Conservation (phyloP, 2,113 vertebrate genomes). For the Pteruthius melanotis region DNA sequence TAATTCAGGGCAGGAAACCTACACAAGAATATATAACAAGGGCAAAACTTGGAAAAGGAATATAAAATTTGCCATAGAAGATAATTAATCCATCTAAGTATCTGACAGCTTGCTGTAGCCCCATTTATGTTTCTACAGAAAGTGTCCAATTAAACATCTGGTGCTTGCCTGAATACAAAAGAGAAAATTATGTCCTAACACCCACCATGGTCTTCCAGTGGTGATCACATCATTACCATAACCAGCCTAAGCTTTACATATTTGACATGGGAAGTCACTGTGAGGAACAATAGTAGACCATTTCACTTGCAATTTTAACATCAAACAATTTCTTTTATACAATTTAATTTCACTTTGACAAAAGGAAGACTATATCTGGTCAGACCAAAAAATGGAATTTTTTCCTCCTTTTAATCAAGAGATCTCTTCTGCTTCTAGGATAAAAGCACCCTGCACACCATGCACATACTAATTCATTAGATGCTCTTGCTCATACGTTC, state of each 20-base stretch:
- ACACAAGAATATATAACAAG: background rate
- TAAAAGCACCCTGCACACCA: background rate
- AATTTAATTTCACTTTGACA: background rate
- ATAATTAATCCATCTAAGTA: background rate
- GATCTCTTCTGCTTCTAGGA: background rate
- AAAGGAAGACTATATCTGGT: background rate
- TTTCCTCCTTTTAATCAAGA: background rate
- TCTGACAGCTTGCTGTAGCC: background rate
- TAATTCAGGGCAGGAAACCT: background rate
- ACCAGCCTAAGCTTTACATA: background rate
- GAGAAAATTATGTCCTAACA: background rate
- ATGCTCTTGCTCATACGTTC: accelerated
- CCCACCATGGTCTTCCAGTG: background rate
- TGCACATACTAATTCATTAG: background rate
- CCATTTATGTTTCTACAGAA: background rate
- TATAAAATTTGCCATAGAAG: background rate
- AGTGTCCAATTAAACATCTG: background rate
- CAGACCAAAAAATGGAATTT: background rate
- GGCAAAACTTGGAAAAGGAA: background rate
- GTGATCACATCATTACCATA: background rate
- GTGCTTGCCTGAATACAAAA: background rate
- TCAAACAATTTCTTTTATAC: background rate
- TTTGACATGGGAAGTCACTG: background rate
- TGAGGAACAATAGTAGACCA: background rate
- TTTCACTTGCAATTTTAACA: background rate